These are phyloP conservation scores for Setipinna tenuifilis DNA, from an alignment of 2,797 vertebrate genomes.

Conservation along the genomic window DNA sequence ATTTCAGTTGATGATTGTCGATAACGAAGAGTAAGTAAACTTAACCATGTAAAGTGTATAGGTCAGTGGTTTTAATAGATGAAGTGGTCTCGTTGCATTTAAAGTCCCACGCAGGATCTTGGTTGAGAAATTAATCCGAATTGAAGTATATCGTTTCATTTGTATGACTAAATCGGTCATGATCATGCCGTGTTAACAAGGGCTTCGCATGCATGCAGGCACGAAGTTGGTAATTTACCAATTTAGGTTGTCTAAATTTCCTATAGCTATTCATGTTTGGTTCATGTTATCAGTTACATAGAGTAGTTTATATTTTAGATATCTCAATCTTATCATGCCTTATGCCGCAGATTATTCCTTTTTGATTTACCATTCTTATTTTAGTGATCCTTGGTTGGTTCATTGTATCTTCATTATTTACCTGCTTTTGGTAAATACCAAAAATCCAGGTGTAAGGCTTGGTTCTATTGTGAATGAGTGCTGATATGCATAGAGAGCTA, in stretches of 20 bases:
- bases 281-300: no score
- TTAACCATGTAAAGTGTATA: not conserved
- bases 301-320: no score
- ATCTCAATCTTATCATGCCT: no score
- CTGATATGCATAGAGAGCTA: not conserved
- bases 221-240: no score
- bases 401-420: not conserved
- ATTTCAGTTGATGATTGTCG: constrained; percentile 4
- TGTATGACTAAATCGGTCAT: no score
- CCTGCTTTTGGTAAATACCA: not conserved
- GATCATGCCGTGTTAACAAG: no score
- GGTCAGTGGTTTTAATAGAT: not conserved
- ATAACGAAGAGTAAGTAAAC: not conserved
- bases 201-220: no score
- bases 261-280: no score
- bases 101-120: not conserved
- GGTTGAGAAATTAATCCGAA: not conserved
- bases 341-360: no score
- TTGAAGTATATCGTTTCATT: not conserved
- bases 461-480: not conserved
- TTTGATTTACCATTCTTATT: no score
- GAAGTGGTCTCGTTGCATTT: not conserved
- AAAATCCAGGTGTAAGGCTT: not conserved
- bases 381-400: no score
- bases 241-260: no score